phyloP scores from a whole-genome alignment of 2,113 vertebrate species.

The Hirundichthys speculiger region DNA sequence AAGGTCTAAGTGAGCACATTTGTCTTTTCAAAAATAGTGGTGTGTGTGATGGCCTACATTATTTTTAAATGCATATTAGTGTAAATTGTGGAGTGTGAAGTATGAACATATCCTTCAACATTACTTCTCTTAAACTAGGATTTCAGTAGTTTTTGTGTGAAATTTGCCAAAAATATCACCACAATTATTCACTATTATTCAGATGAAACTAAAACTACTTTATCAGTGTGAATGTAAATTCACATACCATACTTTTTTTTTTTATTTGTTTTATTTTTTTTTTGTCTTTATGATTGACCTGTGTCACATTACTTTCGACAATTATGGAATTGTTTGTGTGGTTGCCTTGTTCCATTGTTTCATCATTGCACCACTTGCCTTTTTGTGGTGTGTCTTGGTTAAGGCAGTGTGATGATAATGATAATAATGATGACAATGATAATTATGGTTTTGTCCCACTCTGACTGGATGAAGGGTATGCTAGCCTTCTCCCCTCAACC shows the following conservation, averaged over 20 bases:
- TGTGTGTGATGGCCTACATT: neutral
- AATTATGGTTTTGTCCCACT: constrained; percentile 60
- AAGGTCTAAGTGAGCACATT: constrained; percentile 48
- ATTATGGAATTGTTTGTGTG: constrained; percentile 56
- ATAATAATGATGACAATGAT: constrained; percentile 63
- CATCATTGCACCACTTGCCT: constrained; percentile 48
- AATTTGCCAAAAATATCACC: too few species aligned
- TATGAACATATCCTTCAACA: neutral
- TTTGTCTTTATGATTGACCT: constrained; percentile 31
- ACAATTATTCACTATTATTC: too few species aligned
- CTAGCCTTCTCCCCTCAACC: constrained; percentile 63
- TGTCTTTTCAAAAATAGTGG: constrained; percentile 43
- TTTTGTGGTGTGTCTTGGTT: constrained; percentile 54
- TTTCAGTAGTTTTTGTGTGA: constrained; percentile 33
- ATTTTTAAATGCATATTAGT: too few species aligned
- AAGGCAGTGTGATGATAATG: constrained; percentile 61
- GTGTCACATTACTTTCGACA: constrained; percentile 39
- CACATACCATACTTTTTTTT: too few species aligned
- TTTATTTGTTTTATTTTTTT: too few species aligned
- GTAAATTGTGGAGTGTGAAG: too few species aligned
- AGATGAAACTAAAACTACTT: too few species aligned
- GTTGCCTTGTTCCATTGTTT: constrained; percentile 63
- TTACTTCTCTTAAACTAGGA: constrained; percentile 9
- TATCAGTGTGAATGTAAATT: too few species aligned
- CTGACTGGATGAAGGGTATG: constrained; percentile 61